Percentiles rank a stretch among this genome's conserved stretches.
phyloP scores from a whole-genome alignment of 2,113 vertebrate species.

The Collichthys lucidus region DNA sequence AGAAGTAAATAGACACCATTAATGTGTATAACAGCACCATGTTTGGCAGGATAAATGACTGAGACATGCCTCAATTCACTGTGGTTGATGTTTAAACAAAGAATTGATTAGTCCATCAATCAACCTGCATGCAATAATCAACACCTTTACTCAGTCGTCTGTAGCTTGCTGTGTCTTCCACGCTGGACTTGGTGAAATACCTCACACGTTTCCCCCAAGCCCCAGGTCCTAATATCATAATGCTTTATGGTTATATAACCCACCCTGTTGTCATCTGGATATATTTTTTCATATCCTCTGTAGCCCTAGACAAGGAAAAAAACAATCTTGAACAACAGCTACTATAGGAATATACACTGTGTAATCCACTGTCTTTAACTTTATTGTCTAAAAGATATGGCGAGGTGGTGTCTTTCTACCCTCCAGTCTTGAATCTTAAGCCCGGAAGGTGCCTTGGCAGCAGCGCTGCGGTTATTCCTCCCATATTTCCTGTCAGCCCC shows the following conservation, averaged over 20 bases:
- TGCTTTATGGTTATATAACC: slow-evolving; percentile 32
- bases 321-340: not conserved
- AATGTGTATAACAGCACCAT: too few species aligned
- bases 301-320: not conserved
- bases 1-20: too few species aligned
- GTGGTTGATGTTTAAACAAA: too few species aligned
- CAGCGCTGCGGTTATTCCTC: slow-evolving; percentile 41
- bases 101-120: not conserved
- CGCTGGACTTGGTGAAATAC: not conserved
- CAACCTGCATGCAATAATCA: not conserved
- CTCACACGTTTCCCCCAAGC: not conserved
- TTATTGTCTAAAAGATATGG: slow-evolving; percentile 31
- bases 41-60: too few species aligned
- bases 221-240: slow-evolving; percentile 19
- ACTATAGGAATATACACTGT: slow-evolving; percentile 6
- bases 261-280: slow-evolving; percentile 12
- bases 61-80: too few species aligned
- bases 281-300: slow-evolving; percentile 3
- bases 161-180: too few species aligned
- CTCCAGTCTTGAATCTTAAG: slow-evolving; percentile 20
- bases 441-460: slow-evolving; percentile 17
- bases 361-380: slow-evolving; percentile 28
- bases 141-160: too few species aligned
- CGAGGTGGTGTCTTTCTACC: slow-evolving; percentile 23
- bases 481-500: slow-evolving; percentile 41